Conservation (phyloP, 2,113 vertebrate species). For the Spermophilus dauricus region DNA sequence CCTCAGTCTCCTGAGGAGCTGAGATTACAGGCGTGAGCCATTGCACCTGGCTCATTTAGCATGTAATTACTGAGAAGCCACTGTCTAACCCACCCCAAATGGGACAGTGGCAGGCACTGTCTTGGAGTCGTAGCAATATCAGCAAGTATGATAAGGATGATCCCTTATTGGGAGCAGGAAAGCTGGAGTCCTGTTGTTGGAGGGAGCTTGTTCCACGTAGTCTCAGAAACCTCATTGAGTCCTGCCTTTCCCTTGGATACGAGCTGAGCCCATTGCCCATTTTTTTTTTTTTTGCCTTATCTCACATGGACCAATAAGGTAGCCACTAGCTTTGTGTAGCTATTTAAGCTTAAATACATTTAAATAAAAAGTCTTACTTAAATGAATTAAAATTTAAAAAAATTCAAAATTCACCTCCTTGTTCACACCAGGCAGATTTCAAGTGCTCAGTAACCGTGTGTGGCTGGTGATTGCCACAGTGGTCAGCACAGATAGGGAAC, state of each 20-base stretch:
- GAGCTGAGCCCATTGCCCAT: background rate
- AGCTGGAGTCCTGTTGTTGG: background rate
- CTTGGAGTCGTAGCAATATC: background rate
- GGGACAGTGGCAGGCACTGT: background rate
- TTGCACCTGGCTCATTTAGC: background rate
- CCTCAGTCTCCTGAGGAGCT: background rate
- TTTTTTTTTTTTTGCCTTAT: background rate
- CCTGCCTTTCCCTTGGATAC: background rate
- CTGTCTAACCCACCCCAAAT: background rate
- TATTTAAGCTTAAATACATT: background rate
- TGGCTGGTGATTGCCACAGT: fast-evolving
- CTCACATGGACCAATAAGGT: background rate
- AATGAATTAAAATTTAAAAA: background rate
- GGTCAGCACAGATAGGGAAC: fast-evolving
- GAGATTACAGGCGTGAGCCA: background rate
- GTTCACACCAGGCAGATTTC: background rate
- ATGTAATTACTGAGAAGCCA: background rate
- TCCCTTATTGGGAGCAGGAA: background rate
- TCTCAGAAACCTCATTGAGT: background rate
- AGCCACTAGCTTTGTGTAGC: background rate
- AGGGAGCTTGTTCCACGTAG: background rate
- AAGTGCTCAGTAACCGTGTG: fast-evolving
- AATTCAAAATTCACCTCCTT: background rate
- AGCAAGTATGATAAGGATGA: background rate
- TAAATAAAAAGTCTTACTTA: background rate